phyloP scores from a whole-genome alignment of 2,888 invertebrate species.

The Agonopterix alstromeriana region DNA sequence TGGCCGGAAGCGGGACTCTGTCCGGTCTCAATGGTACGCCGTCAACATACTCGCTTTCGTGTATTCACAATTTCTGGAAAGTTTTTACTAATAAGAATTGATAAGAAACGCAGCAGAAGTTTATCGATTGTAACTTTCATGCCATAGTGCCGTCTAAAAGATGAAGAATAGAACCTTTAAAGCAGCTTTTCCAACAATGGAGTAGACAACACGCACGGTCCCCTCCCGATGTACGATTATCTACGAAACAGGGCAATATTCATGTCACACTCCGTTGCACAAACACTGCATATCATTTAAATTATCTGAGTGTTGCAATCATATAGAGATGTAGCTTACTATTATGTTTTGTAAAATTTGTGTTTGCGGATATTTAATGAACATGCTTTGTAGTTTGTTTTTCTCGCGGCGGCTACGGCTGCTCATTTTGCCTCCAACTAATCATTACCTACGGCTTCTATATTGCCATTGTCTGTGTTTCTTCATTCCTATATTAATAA shows the following conservation, averaged over 20 bases:
- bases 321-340: too few relatives aligned
- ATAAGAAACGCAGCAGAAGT: conserved; percentile 75
- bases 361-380: too few relatives aligned
- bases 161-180: conserved; percentile 73
- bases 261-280: conserved; percentile 60
- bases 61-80: conserved; percentile 72
- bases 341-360: too few relatives aligned
- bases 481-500: too few relatives aligned
- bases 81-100: conserved; percentile 67
- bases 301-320: too few relatives aligned
- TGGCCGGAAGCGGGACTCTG: conserved; percentile 52
- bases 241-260: conserved; percentile 74
- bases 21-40: conserved; percentile 59
- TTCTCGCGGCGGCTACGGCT: too few relatives aligned
- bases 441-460: too few relatives aligned
- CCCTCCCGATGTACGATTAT: conserved; percentile 69
- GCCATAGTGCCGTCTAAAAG: conserved; percentile 77
- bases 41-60: conserved; percentile 54
- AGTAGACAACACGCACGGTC: conserved; percentile 74
- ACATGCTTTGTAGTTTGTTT: too few relatives aligned
- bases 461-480: too few relatives aligned
- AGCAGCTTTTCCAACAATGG: conserved; percentile 77
- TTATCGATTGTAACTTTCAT: conserved; percentile 75
- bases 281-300: conserved; percentile 18
- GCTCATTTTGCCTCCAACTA: too few relatives aligned